These are phyloP conservation scores for Amphiprion ocellaris DNA, from an alignment of 2,113 vertebrate genomes.

Conservation along the genomic window DNA sequence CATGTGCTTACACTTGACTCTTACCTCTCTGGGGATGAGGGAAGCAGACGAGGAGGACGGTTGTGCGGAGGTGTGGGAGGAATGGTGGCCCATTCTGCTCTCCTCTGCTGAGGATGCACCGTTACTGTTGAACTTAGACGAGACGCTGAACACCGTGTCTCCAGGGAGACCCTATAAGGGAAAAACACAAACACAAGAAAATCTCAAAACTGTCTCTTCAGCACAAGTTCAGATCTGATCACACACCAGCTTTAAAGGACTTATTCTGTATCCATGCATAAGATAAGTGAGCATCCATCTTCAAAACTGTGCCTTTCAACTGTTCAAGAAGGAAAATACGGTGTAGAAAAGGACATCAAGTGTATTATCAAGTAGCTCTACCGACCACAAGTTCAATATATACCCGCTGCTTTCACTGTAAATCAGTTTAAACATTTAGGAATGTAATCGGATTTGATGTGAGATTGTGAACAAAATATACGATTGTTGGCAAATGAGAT, in stretches of 20 bases:
- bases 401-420: neutral
- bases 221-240: neutral
- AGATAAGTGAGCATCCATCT: neutral
- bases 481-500: neutral
- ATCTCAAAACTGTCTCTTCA: too few relatives aligned
- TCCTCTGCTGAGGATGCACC: constrained; percentile 22
- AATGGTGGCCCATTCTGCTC: constrained; percentile 6
- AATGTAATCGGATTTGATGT: neutral
- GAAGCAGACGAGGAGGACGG: constrained; percentile 33
- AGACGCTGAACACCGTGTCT: constrained; percentile 80
- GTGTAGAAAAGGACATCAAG: neutral
- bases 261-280: neutral
- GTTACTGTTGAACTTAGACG: constrained; percentile 66
- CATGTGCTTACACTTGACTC: constrained; percentile 18
- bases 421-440: neutral
- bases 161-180: constrained; percentile 63
- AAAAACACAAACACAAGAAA: constrained; percentile 22
- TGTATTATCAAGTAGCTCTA: neutral
- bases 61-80: constrained; percentile 2
- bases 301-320: too few relatives aligned
- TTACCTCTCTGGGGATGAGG: constrained; percentile 67
- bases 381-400: too few relatives aligned
- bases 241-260: neutral
- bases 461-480: neutral
- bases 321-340: too few relatives aligned